Conservation (phyloP, 1,140 invertebrate species). For the Coboldia fuscipes region DNA sequence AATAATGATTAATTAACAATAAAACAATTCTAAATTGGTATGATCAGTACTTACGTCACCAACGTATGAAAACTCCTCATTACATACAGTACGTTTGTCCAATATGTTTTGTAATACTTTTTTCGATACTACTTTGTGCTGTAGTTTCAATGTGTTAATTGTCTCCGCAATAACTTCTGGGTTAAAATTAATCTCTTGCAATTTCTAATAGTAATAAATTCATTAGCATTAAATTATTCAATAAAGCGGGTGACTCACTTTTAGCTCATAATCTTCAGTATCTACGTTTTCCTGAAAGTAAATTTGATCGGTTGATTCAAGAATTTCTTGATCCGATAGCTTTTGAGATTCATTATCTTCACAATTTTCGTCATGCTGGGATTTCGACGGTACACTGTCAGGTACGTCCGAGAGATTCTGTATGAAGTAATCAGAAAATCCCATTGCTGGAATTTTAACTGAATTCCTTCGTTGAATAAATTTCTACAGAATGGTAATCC, state of each 20-base stretch:
- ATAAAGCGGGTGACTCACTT: slow-evolving; percentile 19
- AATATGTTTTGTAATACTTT: slow-evolving; percentile 78
- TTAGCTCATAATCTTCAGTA: slow-evolving; percentile 40
- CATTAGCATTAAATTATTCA: neutral
- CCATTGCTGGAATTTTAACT: slow-evolving; percentile 30
- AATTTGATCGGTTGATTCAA: slow-evolving; percentile 43
- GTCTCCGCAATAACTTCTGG: slow-evolving; percentile 42
- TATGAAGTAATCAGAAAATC: slow-evolving; percentile 26
- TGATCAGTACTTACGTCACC: slow-evolving; percentile 24
- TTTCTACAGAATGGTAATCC: slow-evolving; percentile 1
- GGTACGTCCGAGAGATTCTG: slow-evolving; percentile 12
- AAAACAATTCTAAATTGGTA: neutral
- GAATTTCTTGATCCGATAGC: slow-evolving; percentile 44
- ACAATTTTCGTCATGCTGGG: slow-evolving; percentile 15
- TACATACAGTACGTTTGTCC: slow-evolving; percentile 68
- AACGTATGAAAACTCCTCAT: slow-evolving; percentile 62
- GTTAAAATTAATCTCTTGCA: slow-evolving; percentile 31
- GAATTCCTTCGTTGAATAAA: slow-evolving; percentile 13
- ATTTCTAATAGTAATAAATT: slow-evolving; percentile 23
- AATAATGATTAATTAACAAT: neutral
- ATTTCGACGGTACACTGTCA: slow-evolving; percentile 12
- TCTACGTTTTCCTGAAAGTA: slow-evolving; percentile 45
- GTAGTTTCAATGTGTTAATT: slow-evolving; percentile 40
- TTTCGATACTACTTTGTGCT: slow-evolving; percentile 71
- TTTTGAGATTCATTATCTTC: slow-evolving; percentile 24